Percentiles rank a stretch among this genome's conserved stretches.
Conservation (phyloP, 2,113 vertebrate species). For the Heterotis niloticus region DNA sequence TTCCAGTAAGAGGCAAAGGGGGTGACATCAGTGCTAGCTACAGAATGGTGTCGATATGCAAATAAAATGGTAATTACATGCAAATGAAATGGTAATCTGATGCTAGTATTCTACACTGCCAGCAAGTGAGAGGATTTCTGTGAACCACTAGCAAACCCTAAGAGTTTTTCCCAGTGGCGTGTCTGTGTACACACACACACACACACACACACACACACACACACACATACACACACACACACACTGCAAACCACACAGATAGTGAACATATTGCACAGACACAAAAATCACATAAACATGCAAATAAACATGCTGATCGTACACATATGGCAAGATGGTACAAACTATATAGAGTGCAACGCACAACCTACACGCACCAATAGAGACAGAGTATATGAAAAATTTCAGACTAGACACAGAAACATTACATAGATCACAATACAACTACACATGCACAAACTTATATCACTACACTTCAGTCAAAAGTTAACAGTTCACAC, state of each 20-base stretch:
- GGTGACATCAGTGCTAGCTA: constrained; percentile 60
- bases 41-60: constrained; percentile 63
- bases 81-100: constrained; percentile 65
- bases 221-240: constrained; percentile 30
- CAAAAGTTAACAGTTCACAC: too few species aligned
- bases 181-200: background rate
- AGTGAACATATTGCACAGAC: constrained; percentile 37
- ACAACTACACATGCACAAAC: background rate
- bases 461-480: too few species aligned
- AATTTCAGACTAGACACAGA: background rate
- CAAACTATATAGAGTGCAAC: constrained; percentile 42
- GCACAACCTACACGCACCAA: constrained; percentile 5
- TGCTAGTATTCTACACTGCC: constrained; percentile 60
- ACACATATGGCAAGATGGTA: constrained; percentile 39
- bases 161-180: constrained; percentile 42
- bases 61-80: constrained; percentile 62
- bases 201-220: constrained; percentile 8
- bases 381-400: constrained; percentile 13
- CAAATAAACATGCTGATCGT: constrained; percentile 49
- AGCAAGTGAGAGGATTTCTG: constrained; percentile 55
- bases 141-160: constrained; percentile 56
- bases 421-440: background rate
- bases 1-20: constrained; percentile 5
- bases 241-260: constrained; percentile 12
- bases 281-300: constrained; percentile 45